Evolutionary conservation across 2,888 invertebrate species (phyloP), one percentile per base, ranked within the genome.

Genomic region (Drosophila eohydei): DNA sequence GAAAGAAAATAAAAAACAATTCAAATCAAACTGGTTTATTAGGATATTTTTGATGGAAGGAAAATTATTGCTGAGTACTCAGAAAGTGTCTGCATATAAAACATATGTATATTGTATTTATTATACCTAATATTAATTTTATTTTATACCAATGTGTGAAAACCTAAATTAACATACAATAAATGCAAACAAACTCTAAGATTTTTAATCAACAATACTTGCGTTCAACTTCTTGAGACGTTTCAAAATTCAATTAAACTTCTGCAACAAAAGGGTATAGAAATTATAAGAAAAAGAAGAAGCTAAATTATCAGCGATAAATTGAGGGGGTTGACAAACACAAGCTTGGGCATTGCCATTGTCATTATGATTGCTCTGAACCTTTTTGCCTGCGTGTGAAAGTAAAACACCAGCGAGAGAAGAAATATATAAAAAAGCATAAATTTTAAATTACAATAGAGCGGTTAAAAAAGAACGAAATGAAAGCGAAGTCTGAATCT

Each of bases 151-250:
- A 68, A 52, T 69, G 66, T 63, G 56, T 87, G 78, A 78, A 87
- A 87, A 68, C 78, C 58, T 75, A 73, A 73, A 70, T 62, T 60
- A 81, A 72, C 66, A 68, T 55, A 51, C 62, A 75, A 69, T 62
- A 83, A 71, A 82, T 58, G 63, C 80, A 70, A 84, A 89, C 84
- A 89, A 89, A 89, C 68, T 78, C 55, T 60, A 62, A 73, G 80
- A 60, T 72, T 87, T 81, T 84, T 86, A 83, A 72, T 86, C 84
- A 82, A 86, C 55, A 64, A 62, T 70, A 59, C 44, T 51, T 50
- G 43, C 55, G 26, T 38, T 21, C 28, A 66, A 26, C 55, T 52
- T 51, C 52, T 52, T 52, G 12, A 52, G 21, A 30, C 34, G 57
- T 59, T 75, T 60, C 11, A 67, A 58, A 77, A 74, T 67, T 88